Evolutionary conservation across 92 coral and sea anemone species (phyloP), one percentile per base, ranked within the genome.

Genomic region (Epizoanthus illoricatus): DNA sequence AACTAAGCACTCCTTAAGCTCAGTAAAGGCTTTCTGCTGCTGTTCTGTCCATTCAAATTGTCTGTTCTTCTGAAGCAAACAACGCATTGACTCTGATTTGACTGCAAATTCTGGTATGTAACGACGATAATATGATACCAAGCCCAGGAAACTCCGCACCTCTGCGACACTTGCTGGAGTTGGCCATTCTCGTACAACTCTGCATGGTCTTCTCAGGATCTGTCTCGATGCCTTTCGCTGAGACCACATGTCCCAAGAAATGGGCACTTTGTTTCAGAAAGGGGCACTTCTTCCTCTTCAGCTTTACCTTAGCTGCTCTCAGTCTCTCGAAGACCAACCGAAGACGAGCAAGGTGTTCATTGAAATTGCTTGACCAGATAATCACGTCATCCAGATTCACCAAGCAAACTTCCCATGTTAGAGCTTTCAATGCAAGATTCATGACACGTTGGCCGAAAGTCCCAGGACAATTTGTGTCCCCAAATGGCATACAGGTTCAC

Each of bases 381-480:
- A 86, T 89, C 12, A 81, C 82, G 52, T 85, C 89, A 85, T 89
- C 92, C 57, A 89, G 82, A 62, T 89, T 83, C 54, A 86, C 92
- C 21, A 89, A 78, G 61, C 90, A 74, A 65, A 86, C 81, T n/a
- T 75, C 69, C 89, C 85, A 85, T 42, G 89, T 80, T 68, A 81
- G 85, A 39, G 80, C 84, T 17, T 78, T 47, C 57, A 85, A 47
- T 42, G 85, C 88, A 65, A 85, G 69, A 78, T 85, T 85, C 88
- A 85, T 85, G 65, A 85, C 69, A 23, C 88, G 79, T 70, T 85
- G 78, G n/a, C n/a, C n/a, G 68, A 85, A 81, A 89, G 83, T 63
- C 55, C 84, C 81, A 60, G 88, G 85, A 43, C 85, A 88, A 76
- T 90, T 65, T 39, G 79, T 85, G 21, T 81, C 63, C 45, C 93